phyloP scores from a whole-genome alignment of 2,888 invertebrate species.

The Pristionchus arcanus region DNA sequence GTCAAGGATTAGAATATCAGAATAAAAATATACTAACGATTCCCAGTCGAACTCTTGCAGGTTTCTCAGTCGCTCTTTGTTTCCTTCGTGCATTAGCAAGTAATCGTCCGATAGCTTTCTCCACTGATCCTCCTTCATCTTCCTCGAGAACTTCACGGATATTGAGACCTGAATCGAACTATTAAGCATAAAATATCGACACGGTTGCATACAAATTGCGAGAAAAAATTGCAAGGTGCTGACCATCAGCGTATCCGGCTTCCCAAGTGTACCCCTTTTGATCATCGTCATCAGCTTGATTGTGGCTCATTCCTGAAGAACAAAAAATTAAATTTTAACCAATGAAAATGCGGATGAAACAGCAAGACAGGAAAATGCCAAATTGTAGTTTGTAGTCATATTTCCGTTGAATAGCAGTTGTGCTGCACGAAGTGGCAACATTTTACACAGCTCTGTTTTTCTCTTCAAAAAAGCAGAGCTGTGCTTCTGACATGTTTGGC shows the following conservation, averaged over 20 bases:
- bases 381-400: background rate
- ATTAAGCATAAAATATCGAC: background rate
- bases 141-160: constrained; percentile 92
- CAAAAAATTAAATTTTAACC: background rate
- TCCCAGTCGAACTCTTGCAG: constrained; percentile 89
- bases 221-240: constrained; percentile 4
- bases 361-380: background rate
- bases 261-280: constrained; percentile 81
- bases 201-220: background rate
- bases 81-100: constrained; percentile 90
- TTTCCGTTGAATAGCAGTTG: background rate
- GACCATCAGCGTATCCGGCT: constrained; percentile 82
- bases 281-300: constrained; percentile 66
- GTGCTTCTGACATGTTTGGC: too few species aligned
- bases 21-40: constrained; percentile 83
- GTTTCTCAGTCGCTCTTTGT: constrained; percentile 80
- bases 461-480: too few species aligned
- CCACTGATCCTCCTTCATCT: constrained; percentile 93
- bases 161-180: constrained; percentile 68
- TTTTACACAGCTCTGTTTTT: too few species aligned
- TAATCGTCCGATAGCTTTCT: constrained; percentile 92
- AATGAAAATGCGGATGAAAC: background rate
- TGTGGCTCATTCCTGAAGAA: constrained; percentile 48
- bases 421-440: too few species aligned
- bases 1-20: background rate